Evolutionary conservation across 2,888 invertebrate genomes (phyloP), one percentile per base, ranked within the genome.

Genomic region (Xanthia togata): DNA sequence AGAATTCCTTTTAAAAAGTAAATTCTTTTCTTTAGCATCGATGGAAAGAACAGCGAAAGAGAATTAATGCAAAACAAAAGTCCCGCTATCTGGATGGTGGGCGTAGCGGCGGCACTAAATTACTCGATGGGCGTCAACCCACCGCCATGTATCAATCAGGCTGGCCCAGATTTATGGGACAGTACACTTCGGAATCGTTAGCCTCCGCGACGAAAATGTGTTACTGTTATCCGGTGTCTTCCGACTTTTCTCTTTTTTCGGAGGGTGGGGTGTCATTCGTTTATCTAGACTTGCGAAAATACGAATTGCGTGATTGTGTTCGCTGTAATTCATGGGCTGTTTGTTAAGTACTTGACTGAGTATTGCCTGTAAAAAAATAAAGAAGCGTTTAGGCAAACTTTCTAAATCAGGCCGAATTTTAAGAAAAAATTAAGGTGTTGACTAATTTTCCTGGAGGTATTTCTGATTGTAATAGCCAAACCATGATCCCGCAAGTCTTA

Each of bases 31-130:
- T 86, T 88, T 86, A 89, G 82, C 88, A 89, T 88, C 88, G 88
- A 88, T 88, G 89, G 89, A 90, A 88, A 87, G 88, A 91, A 92
- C 91, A 87, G 83, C 84, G 90, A 93, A 94, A 94, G 94, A 95
- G 95, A 95, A 96, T 96, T 96, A 96, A 96, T 96, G 96, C 96
- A 96, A 96, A 96, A 96, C 96, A 96, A 96, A 96, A 96, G 96
- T 95, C 93, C 89, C 91, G 92, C 91, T 95, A 96, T 95, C 96
- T 93, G 96, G 97, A 93, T 92, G 96, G 97, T 96, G 97, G 97
- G 97, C 96, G 96, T 95, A 95, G 93, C 96, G 97, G 93, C 97
- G 97, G 97, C 97, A 97, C 96, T 97, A 97, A 97, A 97, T 97
- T 97, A 97, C 97, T 95, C 95, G 96, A 97, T 97, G 97, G 97